phyloP scores from a whole-genome alignment of 2,797 vertebrate species.

The Octomys mimax region DNA sequence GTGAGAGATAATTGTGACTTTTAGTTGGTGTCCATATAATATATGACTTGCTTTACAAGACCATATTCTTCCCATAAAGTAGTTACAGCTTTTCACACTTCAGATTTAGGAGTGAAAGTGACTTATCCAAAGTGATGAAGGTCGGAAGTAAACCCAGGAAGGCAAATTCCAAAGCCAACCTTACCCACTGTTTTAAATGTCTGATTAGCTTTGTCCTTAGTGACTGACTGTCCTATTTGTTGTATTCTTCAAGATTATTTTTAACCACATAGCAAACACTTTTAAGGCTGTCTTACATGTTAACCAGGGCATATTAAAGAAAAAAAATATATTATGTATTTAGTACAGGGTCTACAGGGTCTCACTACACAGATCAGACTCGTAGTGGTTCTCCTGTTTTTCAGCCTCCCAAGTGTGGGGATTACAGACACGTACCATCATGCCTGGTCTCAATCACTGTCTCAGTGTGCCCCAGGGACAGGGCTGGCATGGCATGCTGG shows the following conservation, averaged over 20 bases:
- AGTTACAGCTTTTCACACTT: neutral
- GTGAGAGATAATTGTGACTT: neutral
- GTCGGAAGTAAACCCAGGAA: neutral
- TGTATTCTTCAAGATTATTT: neutral
- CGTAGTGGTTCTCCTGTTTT: too few species aligned
- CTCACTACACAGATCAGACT: too few species aligned
- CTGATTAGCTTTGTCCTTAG: neutral
- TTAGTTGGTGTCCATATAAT: neutral
- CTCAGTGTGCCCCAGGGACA: too few species aligned
- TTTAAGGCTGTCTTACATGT: neutral
- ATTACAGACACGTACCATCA: too few species aligned
- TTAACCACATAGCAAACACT: neutral
- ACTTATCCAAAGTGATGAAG: neutral
- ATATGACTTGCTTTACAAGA: neutral
- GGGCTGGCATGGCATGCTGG: too few species aligned
- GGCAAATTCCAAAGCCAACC: neutral
- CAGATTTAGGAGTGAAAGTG: neutral
- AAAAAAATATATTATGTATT: too few species aligned
- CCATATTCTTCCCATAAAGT: neutral
- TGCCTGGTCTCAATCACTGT: too few species aligned
- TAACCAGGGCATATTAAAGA: neutral
- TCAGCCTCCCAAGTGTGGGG: too few species aligned
- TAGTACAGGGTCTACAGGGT: too few species aligned
- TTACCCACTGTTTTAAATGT: neutral
- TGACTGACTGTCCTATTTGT: neutral